phyloP scores from a whole-genome alignment of 2,888 invertebrate species.

The Cyaniris semiargus region DNA sequence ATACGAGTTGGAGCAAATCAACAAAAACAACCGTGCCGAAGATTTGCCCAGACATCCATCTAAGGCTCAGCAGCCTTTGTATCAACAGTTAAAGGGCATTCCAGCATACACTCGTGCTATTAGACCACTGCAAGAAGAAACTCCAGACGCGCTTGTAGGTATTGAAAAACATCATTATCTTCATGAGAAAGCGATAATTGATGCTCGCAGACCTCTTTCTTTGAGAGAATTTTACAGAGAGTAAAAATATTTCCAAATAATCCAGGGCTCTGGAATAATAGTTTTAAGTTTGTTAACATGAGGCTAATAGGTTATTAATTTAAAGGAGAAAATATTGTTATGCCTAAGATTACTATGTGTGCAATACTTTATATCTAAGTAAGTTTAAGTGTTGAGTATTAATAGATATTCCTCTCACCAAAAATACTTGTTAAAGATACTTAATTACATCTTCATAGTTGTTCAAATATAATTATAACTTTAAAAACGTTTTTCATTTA shows the following conservation, averaged over 20 bases:
- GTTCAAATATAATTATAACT: neutral
- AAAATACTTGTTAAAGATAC: neutral
- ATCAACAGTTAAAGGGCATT: neutral
- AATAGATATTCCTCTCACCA: neutral
- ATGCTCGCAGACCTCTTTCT: neutral
- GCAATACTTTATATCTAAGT: slow-evolving; percentile 1
- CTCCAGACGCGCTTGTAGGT: neutral
- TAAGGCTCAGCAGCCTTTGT: neutral
- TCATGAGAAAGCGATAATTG: neutral
- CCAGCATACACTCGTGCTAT: neutral
- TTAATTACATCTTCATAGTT: neutral
- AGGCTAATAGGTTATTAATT: slow-evolving; percentile 10
- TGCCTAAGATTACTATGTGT: neutral
- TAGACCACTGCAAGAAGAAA: neutral
- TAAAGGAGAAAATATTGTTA: neutral
- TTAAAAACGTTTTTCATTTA: neutral
- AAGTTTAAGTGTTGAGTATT: neutral
- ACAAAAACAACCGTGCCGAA: neutral
- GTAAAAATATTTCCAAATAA: neutral
- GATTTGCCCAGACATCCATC: neutral
- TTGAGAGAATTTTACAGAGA: slow-evolving; percentile 4
- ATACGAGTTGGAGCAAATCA: slow-evolving; percentile 9
- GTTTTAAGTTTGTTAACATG: neutral
- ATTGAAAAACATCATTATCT: slow-evolving; percentile 9
- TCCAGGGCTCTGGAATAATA: neutral